phyloP scores from a whole-genome alignment of 2,797 vertebrate species.

The Silurus lanzhouensis region DNA sequence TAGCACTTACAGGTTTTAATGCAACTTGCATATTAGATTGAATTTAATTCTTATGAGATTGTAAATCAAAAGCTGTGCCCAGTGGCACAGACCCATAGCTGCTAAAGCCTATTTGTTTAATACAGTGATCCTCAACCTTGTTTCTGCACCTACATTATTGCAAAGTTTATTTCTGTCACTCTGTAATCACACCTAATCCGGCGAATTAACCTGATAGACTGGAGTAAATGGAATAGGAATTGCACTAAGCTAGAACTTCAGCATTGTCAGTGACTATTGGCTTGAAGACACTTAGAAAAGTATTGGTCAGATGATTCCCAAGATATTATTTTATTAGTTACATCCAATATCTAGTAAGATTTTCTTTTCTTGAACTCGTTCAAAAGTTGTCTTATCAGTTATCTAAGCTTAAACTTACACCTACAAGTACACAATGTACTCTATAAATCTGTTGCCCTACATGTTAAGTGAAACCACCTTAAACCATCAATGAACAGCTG shows the following conservation, averaged over 20 bases:
- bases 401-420: background rate
- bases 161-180: background rate
- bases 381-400: background rate
- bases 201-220: background rate
- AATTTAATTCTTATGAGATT: background rate
- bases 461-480: background rate
- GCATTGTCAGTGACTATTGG: background rate
- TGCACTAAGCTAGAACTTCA: background rate
- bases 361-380: no score
- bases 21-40: background rate
- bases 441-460: background rate
- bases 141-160: background rate
- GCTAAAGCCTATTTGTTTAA: background rate
- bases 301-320: background rate
- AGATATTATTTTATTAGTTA: no score
- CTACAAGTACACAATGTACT: background rate
- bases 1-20: background rate
- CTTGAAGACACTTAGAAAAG: background rate
- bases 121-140: background rate
- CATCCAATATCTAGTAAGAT: no score
- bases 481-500: background rate
- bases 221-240: background rate
- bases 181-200: background rate
- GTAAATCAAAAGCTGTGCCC: background rate
- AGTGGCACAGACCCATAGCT: slow-evolving; percentile 11